Conservation (phyloP, 2,797 vertebrate species). For the Chlorospingus flavigularis region DNA sequence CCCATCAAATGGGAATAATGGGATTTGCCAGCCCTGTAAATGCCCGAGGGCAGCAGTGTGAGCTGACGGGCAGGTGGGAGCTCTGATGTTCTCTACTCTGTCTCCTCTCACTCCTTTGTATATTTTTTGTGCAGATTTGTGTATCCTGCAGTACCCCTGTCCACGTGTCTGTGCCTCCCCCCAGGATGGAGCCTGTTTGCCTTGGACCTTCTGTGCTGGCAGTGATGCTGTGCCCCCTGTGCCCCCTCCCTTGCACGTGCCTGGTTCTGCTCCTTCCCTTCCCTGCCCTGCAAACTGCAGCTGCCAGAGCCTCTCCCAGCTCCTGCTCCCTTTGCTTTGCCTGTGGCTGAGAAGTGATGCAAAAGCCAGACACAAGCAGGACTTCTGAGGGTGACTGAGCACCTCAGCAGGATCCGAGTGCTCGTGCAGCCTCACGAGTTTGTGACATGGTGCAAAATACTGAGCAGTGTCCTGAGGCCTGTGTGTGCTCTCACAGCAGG, state of each 20-base stretch:
- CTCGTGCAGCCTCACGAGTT: neutral
- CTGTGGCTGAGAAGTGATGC: slow-evolving; percentile 40
- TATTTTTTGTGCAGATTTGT: slow-evolving; percentile 34
- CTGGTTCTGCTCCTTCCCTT: neutral
- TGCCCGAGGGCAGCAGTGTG: neutral
- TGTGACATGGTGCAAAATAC: slow-evolving; percentile 41
- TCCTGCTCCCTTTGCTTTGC: neutral
- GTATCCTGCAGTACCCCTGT: slow-evolving; percentile 45
- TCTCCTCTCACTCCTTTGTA: neutral
- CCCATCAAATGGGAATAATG: neutral
- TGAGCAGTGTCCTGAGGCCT: neutral
- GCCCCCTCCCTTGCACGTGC: slow-evolving; percentile 7
- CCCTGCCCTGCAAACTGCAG: neutral
- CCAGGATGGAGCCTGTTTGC: neutral
- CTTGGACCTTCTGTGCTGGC: neutral
- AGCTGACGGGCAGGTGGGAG: neutral
- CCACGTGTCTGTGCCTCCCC: slow-evolving; percentile 19
- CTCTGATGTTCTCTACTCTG: neutral
- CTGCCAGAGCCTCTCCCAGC: neutral
- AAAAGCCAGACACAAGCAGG: slow-evolving; percentile 19
- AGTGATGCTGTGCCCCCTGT: neutral
- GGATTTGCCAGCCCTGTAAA: neutral
- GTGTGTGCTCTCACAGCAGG: neutral
- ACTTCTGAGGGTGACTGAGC: neutral
- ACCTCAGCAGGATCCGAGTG: neutral